Base-by-base conservation (phyloP, 2,888 invertebrate species). In the Synergus japonicus region DNA sequence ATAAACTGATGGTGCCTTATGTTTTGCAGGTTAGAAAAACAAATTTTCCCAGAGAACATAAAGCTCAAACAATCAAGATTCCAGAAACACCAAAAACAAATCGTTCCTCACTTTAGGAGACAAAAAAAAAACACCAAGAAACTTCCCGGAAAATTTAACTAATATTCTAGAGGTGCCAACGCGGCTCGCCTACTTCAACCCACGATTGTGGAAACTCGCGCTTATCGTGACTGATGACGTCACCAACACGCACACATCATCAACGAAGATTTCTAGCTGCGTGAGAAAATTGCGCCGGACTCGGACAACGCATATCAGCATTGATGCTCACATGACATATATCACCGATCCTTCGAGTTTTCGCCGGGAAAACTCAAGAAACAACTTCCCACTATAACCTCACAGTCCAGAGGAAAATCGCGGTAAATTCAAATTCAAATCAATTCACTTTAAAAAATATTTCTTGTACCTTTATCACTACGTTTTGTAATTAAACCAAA, bases 271-370 rank as follows among this genome's bases (percentile, higher is more conserved):
- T 54, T 49, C 67, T 44, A 46, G 49, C 54, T 73, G 54, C 69
- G 69, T 73, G 69, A 73, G 49, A 73, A 49, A 73, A 73, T 73
- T 73, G 69, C 69, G 69, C 69, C 49, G 29, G 29, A 73, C 7
- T 54, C 49, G 29, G 29, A 73, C 7, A 73, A n/a, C 49, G 10
- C 22, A 15, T 67, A 22, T 46, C 65, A 65, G 65, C 65, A 65
- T 46, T 67, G 44, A 46, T 46, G 12, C 46, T 46, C 13, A 13
- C 67, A 67, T 29, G 67, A 67, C 29, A 29, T 29, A 29, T 29
- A 29, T 44, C 66, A 66, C 18, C 44, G 9, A 67, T 12, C 12
- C 10, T 46, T 0, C 2, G 2, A 46, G 13, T 49, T 49, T 67
- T 67, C 67, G 44, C 67, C 65, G 65, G 65, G 65, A 67, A 67